Evolutionary conservation across 2,888 invertebrate genomes (phyloP).

Genomic region (Dicycla oo): DNA sequence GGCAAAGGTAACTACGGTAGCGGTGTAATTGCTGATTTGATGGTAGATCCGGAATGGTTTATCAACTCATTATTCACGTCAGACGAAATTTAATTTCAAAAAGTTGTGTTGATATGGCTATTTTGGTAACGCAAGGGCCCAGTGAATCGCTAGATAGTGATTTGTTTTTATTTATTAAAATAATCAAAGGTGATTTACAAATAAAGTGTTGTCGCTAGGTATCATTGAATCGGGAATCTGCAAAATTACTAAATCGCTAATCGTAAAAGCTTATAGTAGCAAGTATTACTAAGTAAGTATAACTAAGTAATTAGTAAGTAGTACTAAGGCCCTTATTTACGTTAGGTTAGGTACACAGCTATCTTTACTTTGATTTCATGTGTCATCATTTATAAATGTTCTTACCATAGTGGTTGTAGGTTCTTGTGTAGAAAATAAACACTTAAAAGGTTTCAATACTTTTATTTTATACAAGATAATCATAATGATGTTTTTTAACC

Average conservation of each 20-base stretch:
- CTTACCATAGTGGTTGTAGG: background rate
- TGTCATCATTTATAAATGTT: background rate
- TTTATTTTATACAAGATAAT: constrained; percentile 68
- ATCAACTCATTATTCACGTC: constrained; percentile 27
- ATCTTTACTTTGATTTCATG: background rate
- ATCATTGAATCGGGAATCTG: too few relatives aligned
- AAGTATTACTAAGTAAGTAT: too few relatives aligned
- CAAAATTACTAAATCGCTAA: too few relatives aligned
- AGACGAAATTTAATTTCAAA: constrained; percentile 12
- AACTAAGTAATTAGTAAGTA: too few relatives aligned
- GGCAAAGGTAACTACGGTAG: constrained; percentile 58
- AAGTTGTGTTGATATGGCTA: constrained; percentile 1
- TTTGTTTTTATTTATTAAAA: background rate
- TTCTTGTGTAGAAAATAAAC: constrained; percentile 35
- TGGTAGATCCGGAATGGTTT: constrained; percentile 20
- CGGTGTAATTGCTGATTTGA: constrained; percentile 46
- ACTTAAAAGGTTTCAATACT: constrained; percentile 55
- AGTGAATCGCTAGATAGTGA: background rate
- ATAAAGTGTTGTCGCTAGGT: too few relatives aligned
- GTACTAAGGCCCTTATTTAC: too few relatives aligned
- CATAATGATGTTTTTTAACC: constrained; percentile 49
- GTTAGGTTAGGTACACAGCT: too few relatives aligned
- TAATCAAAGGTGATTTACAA: constrained; percentile 1
- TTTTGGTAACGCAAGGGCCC: background rate
- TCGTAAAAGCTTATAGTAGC: too few relatives aligned